These are phyloP conservation scores for Scaptomyza montana DNA, from an alignment of 1,140 invertebrate genomes.

Conservation along the genomic window DNA sequence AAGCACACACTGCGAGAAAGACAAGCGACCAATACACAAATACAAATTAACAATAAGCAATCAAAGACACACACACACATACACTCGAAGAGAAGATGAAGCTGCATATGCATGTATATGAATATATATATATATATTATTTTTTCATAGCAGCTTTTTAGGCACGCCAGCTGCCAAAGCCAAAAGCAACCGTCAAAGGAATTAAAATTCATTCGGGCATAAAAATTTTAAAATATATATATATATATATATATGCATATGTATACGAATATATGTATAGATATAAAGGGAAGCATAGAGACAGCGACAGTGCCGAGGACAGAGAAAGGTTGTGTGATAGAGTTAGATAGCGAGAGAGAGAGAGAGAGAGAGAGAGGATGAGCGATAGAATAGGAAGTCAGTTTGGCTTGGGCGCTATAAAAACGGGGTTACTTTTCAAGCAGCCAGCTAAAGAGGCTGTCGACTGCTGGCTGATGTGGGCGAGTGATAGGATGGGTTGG, in stretches of 20 bases:
- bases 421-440: constrained; percentile 77
- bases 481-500: neutral
- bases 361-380: neutral
- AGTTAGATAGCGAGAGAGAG: constrained; percentile 2
- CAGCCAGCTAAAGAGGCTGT: constrained; percentile 32
- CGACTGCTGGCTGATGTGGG: constrained; percentile 16
- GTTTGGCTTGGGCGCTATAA: constrained; percentile 55
- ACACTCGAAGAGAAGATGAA: constrained; percentile 2
- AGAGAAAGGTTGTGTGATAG: neutral
- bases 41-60: constrained; percentile 83
- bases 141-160: constrained; percentile 63
- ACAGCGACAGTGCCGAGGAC: constrained; percentile 3
- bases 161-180: constrained; percentile 75
- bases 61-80: constrained; percentile 68
- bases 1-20: constrained; percentile 34
- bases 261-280: constrained; percentile 3
- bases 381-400: constrained; percentile 19
- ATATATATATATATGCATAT: constrained; percentile 26
- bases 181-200: constrained; percentile 78
- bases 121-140: constrained; percentile 16
- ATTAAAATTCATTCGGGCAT: constrained; percentile 82
- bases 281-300: constrained; percentile 15
- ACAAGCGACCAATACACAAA: constrained; percentile 67
- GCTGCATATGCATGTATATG: constrained; percentile 45
- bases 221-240: constrained; percentile 81